Percentiles rank a stretch among this genome's conserved stretches.
Evolutionary conservation across 2,888 invertebrate species (phyloP).

Genomic region (Loripinus fragilis): DNA sequence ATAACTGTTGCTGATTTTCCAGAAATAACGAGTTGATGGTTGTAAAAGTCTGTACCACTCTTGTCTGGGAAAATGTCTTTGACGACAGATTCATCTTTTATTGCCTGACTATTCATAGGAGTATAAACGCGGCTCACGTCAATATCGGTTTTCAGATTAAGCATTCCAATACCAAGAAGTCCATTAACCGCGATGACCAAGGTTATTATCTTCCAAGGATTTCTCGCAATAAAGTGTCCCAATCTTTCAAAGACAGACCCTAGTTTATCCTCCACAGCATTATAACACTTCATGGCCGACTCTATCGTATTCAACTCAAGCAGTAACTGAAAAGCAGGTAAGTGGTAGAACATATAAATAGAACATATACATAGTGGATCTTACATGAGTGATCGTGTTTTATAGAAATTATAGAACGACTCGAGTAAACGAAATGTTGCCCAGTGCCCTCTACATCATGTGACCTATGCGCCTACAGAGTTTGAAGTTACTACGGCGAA

Average conservation of each 20-base stretch:
- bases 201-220: constrained; percentile 47
- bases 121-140: constrained; percentile 68
- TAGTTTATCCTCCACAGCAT: constrained; percentile 41
- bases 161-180: constrained; percentile 58
- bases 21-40: neutral
- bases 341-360: no score
- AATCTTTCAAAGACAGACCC: constrained; percentile 40
- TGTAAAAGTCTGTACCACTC: constrained; percentile 34
- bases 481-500: no score
- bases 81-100: constrained; percentile 27
- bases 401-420: no score
- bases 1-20: constrained; percentile 32
- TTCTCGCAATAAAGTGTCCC: constrained; percentile 40
- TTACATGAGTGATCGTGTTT: no score
- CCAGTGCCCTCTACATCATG: no score
- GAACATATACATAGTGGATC: no score
- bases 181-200: constrained; percentile 44
- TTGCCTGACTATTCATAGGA: constrained; percentile 60
- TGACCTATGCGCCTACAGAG: no score
- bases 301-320: no score
- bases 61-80: constrained; percentile 40
- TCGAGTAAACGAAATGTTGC: no score
- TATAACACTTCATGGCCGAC: constrained; percentile 17
- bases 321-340: no score
- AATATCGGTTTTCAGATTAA: constrained; percentile 61